phyloP scores from a whole-genome alignment of 2,888 invertebrate species.

The Sepiola atlantica region DNA sequence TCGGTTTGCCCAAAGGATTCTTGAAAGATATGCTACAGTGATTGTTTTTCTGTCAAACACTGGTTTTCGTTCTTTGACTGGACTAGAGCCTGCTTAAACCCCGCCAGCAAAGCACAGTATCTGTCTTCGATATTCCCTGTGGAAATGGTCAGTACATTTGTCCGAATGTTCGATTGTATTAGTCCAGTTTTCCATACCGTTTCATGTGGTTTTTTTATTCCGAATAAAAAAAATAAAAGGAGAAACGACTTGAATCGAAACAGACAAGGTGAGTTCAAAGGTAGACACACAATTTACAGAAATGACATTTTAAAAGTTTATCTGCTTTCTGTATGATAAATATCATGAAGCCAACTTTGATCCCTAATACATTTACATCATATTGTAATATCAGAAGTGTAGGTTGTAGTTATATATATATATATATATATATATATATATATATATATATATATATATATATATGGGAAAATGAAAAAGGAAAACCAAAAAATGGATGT shows the following conservation, averaged over 20 bases:
- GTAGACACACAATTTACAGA: neutral
- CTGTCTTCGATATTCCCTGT: neutral
- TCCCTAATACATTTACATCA: too few species aligned
- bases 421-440: too few species aligned
- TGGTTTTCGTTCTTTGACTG: neutral
- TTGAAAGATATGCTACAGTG: neutral
- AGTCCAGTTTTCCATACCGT: neutral
- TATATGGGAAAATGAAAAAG: too few species aligned
- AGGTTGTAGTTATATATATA: too few species aligned
- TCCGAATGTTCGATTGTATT: neutral
- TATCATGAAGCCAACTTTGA: too few species aligned
- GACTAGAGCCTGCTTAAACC: neutral
- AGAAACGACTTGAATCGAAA: neutral
- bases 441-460: too few species aligned
- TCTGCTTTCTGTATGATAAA: too few species aligned
- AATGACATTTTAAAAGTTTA: too few species aligned
- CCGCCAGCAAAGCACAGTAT: neutral
- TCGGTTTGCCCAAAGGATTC: neutral
- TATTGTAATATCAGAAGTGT: too few species aligned
- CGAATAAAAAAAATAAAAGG: neutral
- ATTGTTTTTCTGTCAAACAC: neutral
- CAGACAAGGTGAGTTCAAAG: neutral
- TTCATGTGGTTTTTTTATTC: neutral
- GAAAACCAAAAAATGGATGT: too few species aligned
- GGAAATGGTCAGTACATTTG: neutral